These are phyloP conservation scores for Coenonympha arcania DNA, from an alignment of 2,888 invertebrate genomes.

Conservation along the genomic window DNA sequence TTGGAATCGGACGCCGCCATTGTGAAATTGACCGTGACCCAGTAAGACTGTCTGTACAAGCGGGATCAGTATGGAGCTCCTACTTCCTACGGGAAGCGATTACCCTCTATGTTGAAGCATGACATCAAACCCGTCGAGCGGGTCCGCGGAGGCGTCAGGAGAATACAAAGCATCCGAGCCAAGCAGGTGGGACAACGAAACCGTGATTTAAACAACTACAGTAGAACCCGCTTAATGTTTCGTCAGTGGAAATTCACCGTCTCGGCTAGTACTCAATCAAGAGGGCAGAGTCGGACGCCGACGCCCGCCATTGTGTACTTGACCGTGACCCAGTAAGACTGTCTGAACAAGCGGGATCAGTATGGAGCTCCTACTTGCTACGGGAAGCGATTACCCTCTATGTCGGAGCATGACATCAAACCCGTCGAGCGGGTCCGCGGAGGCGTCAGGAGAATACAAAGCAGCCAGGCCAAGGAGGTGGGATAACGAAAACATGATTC, in stretches of 20 bases:
- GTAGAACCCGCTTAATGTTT: too few species aligned
- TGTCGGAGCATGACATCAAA: conserved; percentile 23
- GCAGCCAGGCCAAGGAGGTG: too few species aligned
- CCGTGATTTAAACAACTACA: too few species aligned
- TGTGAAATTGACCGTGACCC: conserved; percentile 9
- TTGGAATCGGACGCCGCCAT: too few species aligned
- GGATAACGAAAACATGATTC: too few species aligned
- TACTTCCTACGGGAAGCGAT: conserved; percentile 22
- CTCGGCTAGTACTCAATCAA: too few species aligned
- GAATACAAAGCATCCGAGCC: too few species aligned
- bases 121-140: conserved; percentile 21
- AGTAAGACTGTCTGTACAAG: conserved; percentile 1
- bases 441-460: too few species aligned
- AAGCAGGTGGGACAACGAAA: too few species aligned
- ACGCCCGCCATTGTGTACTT: too few species aligned
- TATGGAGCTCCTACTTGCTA: conserved; percentile 7
- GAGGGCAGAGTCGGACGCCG: too few species aligned
- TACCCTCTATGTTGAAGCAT: conserved; percentile 21
- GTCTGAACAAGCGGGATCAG: conserved; percentile 2
- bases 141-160: not conserved
- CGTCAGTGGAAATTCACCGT: too few species aligned
- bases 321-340: conserved; percentile 5
- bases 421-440: conserved; percentile 6
- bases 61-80: not conserved
- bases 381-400: conserved; percentile 24